These are phyloP conservation scores for Dromas ardeola DNA, from an alignment of 2,113 vertebrate species.

Conservation along the genomic window DNA sequence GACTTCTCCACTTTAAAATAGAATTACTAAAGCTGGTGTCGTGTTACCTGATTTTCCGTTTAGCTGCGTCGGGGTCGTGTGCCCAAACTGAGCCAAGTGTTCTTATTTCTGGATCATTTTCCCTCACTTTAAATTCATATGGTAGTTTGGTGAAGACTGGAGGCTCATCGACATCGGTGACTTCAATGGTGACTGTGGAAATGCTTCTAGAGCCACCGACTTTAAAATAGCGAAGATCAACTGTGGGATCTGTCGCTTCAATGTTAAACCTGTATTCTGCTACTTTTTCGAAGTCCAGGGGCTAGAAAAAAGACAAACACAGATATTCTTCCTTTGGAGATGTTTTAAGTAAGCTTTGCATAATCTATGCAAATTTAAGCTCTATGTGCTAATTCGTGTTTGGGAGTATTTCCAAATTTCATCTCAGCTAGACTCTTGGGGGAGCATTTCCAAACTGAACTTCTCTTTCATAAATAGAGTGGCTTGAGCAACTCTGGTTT, in stretches of 20 bases:
- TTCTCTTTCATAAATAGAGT: accelerated
- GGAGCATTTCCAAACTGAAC: not conserved
- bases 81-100: slow-evolving; percentile 80
- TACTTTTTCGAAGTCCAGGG: slow-evolving; percentile 86
- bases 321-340: not conserved
- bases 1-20: not conserved
- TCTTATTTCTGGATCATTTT: slow-evolving; percentile 75
- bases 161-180: slow-evolving; percentile 89
- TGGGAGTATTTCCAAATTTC: not conserved
- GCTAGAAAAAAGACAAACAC: slow-evolving; percentile 62
- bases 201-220: slow-evolving; percentile 39
- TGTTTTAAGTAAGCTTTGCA: not conserved
- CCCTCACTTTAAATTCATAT: slow-evolving; percentile 82
- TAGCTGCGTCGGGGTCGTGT: slow-evolving; percentile 80
- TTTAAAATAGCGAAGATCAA: slow-evolving; percentile 62
- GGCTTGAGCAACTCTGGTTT: not conserved
- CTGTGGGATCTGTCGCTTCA: slow-evolving; percentile 76
- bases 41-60: slow-evolving; percentile 79
- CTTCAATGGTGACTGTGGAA: slow-evolving; percentile 74
- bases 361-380: not conserved
- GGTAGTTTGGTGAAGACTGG: slow-evolving; percentile 78
- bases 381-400: not conserved
- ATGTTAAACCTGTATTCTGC: slow-evolving; percentile 70
- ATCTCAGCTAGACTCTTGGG: not conserved
- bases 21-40: not conserved